Percentiles rank a stretch among this genome's conserved stretches.
These are phyloP conservation scores for Hemichromis elongatus DNA, from an alignment of 2,113 vertebrate species.

Conservation along the genomic window DNA sequence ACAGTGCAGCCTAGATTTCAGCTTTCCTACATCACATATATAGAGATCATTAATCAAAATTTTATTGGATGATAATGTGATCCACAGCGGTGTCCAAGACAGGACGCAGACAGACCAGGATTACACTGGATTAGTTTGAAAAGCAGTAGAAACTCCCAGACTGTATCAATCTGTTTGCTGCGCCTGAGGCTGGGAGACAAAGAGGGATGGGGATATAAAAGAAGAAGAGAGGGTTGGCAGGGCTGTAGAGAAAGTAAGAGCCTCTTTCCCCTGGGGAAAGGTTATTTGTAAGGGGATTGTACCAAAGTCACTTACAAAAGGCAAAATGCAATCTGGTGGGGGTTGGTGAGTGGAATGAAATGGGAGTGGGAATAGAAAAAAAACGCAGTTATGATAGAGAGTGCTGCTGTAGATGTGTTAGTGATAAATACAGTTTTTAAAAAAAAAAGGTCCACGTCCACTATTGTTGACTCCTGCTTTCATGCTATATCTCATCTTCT, in stretches of 20 bases:
- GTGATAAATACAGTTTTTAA: neutral
- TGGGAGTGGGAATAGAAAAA: conserved; percentile 19
- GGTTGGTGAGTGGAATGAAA: neutral
- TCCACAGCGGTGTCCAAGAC: neutral
- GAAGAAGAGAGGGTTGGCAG: conserved; percentile 12
- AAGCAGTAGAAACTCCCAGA: conserved; percentile 5
- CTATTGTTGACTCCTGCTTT: neutral
- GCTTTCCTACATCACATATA: neutral
- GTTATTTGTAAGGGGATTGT: conserved; percentile 64
- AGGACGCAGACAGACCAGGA: conserved; percentile 21
- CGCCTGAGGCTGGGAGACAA: conserved; percentile 37
- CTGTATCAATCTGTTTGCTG: conserved; percentile 42
- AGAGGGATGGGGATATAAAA: conserved; percentile 5
- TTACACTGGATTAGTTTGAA: conserved; percentile 55
- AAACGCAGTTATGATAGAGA: neutral
- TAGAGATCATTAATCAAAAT: conserved; percentile 18
- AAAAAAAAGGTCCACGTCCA: conserved; percentile 13
- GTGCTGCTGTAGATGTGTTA: conserved; percentile 7
- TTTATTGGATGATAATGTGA: conserved; percentile 23
- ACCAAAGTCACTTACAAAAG: conserved; percentile 54
- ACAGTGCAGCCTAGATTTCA: neutral
- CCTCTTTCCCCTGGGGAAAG: conserved; percentile 42
- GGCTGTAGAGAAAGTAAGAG: conserved; percentile 20
- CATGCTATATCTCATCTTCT: neutral
- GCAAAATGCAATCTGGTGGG: conserved; percentile 44